Evolutionary conservation across 2,797 vertebrate species (phyloP).

Genomic region (Fistularia commersonii): DNA sequence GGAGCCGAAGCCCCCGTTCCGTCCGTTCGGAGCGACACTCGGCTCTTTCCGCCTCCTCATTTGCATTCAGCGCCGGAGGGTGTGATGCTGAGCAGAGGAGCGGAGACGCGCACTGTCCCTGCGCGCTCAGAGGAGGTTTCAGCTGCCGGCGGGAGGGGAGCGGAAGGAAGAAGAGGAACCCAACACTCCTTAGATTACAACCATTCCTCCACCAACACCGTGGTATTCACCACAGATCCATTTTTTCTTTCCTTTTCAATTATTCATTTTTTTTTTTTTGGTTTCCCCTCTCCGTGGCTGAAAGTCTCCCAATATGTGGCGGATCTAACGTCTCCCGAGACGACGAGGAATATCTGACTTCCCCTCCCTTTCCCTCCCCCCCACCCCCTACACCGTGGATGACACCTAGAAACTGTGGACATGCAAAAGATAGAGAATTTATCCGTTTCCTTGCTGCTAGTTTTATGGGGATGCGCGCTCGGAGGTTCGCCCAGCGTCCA

Average conservation of each 20-base stretch:
- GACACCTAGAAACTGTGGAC: conserved; percentile 85
- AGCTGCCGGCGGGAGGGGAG: conserved; percentile 68
- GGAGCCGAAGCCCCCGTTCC: too few species aligned
- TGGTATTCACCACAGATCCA: neutral
- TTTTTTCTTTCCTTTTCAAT: conserved; percentile 8
- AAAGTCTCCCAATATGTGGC: conserved; percentile 70
- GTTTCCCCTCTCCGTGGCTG: conserved; percentile 7
- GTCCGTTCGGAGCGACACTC: conserved; percentile 18
- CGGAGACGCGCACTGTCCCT: conserved; percentile 67
- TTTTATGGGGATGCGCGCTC: conserved; percentile 88
- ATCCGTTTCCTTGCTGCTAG: conserved; percentile 84
- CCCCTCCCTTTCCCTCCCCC: conserved; percentile 21
- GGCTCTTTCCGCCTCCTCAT: conserved; percentile 62
- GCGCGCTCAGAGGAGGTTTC: conserved; percentile 75
- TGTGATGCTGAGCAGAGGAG: conserved; percentile 60
- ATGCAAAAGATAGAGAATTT: conserved; percentile 94
- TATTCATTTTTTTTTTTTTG: too few species aligned
- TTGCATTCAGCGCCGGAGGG: conserved; percentile 69
- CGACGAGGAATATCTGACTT: conserved; percentile 60
- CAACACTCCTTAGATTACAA: conserved; percentile 36
- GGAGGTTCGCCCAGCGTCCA: conserved; percentile 93
- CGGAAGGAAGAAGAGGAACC: conserved; percentile 52
- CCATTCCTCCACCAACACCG: conserved; percentile 58
- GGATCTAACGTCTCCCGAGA: conserved; percentile 79
- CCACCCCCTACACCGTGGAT: conserved; percentile 52